Evolutionary conservation across 2,797 vertebrate genomes (phyloP).

Genomic region (Pseudochirops cupreus): DNA sequence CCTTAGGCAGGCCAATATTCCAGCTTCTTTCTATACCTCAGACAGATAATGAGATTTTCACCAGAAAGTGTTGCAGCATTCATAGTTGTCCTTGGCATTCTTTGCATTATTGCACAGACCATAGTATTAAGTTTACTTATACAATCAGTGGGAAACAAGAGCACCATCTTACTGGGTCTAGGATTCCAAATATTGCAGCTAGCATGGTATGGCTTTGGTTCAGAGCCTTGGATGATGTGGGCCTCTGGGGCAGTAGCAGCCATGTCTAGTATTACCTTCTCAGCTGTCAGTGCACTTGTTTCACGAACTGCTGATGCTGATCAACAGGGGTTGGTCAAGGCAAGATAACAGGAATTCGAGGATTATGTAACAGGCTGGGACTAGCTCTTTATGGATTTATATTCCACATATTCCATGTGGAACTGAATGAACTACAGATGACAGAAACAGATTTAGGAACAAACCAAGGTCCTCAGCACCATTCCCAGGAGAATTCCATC

Average conservation of each 20-base stretch:
- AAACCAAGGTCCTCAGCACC: conserved; percentile 80
- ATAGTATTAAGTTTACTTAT: conserved; percentile 93
- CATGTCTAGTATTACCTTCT: conserved; percentile 94
- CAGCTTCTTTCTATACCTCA: conserved; percentile 94
- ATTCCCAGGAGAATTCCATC: conserved; percentile 90
- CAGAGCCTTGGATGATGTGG: conserved; percentile 96
- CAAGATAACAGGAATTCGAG: conserved; percentile 93
- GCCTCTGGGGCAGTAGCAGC: conserved; percentile 91
- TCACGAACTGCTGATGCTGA: conserved; percentile 92
- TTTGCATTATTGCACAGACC: conserved; percentile 93
- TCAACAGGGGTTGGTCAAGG: conserved; percentile 94
- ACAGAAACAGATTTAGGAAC: conserved; percentile 82
- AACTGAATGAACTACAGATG: conserved; percentile 89
- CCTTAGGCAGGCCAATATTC: conserved; percentile 93
- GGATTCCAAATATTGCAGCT: conserved; percentile 93
- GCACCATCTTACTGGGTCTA: conserved; percentile 92
- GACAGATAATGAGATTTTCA: conserved; percentile 94
- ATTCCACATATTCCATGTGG: conserved; percentile 94
- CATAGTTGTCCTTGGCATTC: conserved; percentile 92
- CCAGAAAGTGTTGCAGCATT: conserved; percentile 92
- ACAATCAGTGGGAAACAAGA: conserved; percentile 94
- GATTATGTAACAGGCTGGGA: conserved; percentile 91
- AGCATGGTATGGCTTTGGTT: conserved; percentile 93
- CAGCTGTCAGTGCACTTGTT: conserved; percentile 92
- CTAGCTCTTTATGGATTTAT: conserved; percentile 93